Evolutionary conservation across 1,140 invertebrate genomes (phyloP), one percentile per base, ranked within the genome.

Genomic region (Ceratina calcarata): DNA sequence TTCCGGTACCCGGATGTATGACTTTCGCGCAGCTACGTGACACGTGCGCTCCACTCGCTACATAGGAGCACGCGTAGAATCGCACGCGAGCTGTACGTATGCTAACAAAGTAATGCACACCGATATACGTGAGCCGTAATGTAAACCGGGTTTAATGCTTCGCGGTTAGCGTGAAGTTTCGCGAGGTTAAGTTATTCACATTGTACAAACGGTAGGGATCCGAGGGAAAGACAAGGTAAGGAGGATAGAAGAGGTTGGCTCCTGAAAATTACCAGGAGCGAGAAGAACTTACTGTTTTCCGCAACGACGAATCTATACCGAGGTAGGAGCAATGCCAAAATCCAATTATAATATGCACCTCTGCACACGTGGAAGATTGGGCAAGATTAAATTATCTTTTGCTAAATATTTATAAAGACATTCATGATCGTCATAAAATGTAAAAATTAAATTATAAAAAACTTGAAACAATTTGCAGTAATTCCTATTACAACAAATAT

Each of bases 221-320:
- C 32, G 45, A 24, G 55, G 0, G 18, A 61, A n/a, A 15, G 22
- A 20, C 8, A 45, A 45, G 37, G 37, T 6, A 45, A 32, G 16
- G n/a, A 49, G 32, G 60, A 32, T 27, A 66, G 32, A 22, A 16
- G 53, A 10, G 37, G 27, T 32, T 65, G 64, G 57, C 51, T 60
- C 62, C 53, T 62, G 83, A 74, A 78, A 85, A 82, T 85, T 75
- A 69, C 66, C 64, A 60, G 67, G 71, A 64, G 77, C 66, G 76
- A 69, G 80, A 85, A 86, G 83, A 86, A 86, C 60, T 80, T 85
- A 60, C 45, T 53, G 73, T 85, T 84, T 85, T 71, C 82, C 65
- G 67, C 61, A 55, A 78, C 67, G 81, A 78, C 71, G 58, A 68
- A 64, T 27, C 58, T 67, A 65, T 65, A 20, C 6, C 57, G n/a